phyloP scores from a whole-genome alignment of 2,797 vertebrate species.

The Scyliorhinus canicula region DNA sequence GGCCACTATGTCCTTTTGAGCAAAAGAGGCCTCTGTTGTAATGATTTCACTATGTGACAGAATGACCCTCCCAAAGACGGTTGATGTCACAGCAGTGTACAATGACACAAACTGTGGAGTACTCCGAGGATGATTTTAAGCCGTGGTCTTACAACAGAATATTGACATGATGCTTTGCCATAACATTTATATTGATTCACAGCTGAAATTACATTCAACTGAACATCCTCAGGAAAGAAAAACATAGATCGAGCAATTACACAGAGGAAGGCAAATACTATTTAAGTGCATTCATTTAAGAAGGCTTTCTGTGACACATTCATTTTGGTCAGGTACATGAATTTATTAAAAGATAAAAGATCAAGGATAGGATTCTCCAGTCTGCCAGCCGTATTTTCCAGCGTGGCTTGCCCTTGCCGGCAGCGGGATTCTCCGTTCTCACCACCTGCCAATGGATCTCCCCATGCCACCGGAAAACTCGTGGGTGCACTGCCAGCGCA shows the following conservation, averaged over 20 bases:
- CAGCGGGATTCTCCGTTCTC: too few relatives aligned
- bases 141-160: background rate
- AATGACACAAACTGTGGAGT: background rate
- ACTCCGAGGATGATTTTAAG: conserved; percentile 13
- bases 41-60: background rate
- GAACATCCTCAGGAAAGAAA: background rate
- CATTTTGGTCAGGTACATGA: background rate
- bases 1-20: background rate
- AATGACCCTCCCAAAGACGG: background rate
- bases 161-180: background rate
- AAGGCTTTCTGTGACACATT: background rate
- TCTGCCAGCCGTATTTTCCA: too few relatives aligned
- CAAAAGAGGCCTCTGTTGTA: background rate
- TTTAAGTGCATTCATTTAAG: background rate
- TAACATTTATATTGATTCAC: background rate
- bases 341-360: background rate
- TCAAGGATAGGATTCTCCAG: too few relatives aligned
- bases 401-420: too few relatives aligned
- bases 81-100: background rate
- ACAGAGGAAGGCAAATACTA: background rate
- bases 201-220: background rate
- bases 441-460: too few relatives aligned
- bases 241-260: background rate
- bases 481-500: too few relatives aligned
- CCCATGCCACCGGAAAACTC: too few relatives aligned